Evolutionary conservation across 2,113 vertebrate genomes (phyloP).

Genomic region (Myotis lucifugus): DNA sequence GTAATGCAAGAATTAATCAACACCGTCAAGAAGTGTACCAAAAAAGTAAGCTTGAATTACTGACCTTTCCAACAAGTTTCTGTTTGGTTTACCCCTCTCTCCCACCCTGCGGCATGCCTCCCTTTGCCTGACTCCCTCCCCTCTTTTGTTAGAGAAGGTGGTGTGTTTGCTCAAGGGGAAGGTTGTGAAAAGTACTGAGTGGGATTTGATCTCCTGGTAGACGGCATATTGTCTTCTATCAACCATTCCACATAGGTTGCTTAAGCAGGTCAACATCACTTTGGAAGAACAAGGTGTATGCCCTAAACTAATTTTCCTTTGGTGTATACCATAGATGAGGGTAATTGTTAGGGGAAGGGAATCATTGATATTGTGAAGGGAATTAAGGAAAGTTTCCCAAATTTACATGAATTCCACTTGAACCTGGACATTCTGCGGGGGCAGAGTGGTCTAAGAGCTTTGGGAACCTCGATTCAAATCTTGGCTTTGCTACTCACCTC

Average conservation of each 20-base stretch:
- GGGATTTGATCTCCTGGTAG: neutral
- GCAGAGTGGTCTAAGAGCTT: neutral
- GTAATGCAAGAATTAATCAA: constrained; percentile 89
- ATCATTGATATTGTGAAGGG: neutral
- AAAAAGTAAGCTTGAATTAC: constrained; percentile 81
- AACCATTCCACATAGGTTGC: neutral
- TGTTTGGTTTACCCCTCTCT: neutral
- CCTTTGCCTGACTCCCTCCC: neutral
- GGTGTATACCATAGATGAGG: neutral
- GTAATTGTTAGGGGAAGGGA: neutral
- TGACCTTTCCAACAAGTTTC: neutral
- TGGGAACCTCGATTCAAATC: neutral
- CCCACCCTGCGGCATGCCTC: neutral
- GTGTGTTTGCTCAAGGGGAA: neutral
- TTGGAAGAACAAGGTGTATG: neutral
- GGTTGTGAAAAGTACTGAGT: neutral
- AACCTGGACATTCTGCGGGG: neutral
- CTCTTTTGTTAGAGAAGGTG: neutral
- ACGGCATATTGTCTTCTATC: neutral
- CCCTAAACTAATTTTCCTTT: neutral
- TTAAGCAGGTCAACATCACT: neutral
- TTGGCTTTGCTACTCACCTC: neutral
- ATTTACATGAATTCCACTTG: neutral
- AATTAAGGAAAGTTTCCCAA: neutral
- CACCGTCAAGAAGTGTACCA: constrained; percentile 89